Evolutionary conservation across 2,888 invertebrate genomes (phyloP).

Genomic region (Phrixothrix hirtus): DNA sequence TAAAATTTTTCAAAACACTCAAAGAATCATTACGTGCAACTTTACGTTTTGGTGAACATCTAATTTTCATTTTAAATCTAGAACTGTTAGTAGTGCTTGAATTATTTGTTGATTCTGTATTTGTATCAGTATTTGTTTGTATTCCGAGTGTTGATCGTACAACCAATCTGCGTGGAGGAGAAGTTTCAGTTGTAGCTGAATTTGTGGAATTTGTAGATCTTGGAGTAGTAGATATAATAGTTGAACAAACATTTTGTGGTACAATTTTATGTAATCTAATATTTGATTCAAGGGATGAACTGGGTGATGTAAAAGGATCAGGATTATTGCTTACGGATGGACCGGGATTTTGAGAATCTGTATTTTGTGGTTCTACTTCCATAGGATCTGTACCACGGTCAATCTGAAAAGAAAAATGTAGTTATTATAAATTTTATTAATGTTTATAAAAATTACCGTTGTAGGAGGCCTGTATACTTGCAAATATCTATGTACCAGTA

Average conservation of each 20-base stretch:
- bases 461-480: conserved; percentile 56
- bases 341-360: conserved; percentile 35
- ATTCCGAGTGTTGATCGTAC: conserved; percentile 17
- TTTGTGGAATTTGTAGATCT: not conserved
- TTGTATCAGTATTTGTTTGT: conserved; percentile 18
- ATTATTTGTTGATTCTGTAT: conserved; percentile 8
- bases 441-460: conserved; percentile 55
- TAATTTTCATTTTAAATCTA: conserved; percentile 33
- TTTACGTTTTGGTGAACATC: conserved; percentile 29
- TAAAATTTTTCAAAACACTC: not conserved
- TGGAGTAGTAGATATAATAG: no score
- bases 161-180: conserved; percentile 11
- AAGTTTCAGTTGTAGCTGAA: not conserved
- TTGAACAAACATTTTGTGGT: no score
- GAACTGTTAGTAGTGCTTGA: conserved; percentile 1
- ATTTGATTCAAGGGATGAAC: not conserved
- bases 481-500: conserved; percentile 58
- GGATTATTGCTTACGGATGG: conserved; percentile 7
- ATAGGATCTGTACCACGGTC: conserved; percentile 74
- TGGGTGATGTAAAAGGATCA: not conserved
- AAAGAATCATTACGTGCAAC: not conserved
- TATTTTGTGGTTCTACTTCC: conserved; percentile 58
- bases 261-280: not conserved
- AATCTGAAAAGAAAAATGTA: conserved; percentile 59
- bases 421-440: no score